Percentiles rank a stretch among this genome's conserved stretches.
These are phyloP conservation scores for Peromyscus eremicus DNA, from an alignment of 2,797 vertebrate genomes.

Conservation along the genomic window DNA sequence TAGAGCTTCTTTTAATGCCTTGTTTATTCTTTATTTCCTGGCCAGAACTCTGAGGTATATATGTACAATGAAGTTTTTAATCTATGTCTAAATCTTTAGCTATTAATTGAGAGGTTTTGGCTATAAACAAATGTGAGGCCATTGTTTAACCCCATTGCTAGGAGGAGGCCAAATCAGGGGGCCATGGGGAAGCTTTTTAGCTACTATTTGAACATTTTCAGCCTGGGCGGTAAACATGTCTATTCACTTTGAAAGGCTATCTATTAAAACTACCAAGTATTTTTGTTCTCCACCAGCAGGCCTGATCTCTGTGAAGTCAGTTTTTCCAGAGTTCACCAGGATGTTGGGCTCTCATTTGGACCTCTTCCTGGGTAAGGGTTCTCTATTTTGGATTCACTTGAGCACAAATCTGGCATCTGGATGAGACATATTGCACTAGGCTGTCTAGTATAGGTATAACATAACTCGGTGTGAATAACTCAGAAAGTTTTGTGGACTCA, in stretches of 20 bases:
- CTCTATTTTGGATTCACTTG: neutral
- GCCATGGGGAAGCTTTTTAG: neutral
- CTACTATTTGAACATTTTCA: neutral
- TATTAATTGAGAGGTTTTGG: neutral
- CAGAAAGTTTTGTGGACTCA: neutral
- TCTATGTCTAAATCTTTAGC: neutral
- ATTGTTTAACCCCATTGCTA: neutral
- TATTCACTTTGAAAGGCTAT: neutral
- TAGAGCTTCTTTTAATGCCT: neutral
- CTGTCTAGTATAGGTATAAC: neutral
- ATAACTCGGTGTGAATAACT: neutral
- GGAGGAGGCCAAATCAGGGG: neutral
- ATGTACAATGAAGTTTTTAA: neutral
- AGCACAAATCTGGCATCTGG: neutral
- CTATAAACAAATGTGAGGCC: neutral
- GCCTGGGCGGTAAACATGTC: neutral
- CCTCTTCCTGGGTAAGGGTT: neutral
- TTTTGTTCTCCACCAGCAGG: neutral
- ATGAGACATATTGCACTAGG: neutral
- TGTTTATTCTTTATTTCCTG: neutral
- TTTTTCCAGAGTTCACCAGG: neutral
- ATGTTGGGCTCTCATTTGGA: neutral
- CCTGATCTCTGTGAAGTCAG: neutral
- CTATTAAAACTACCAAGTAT: neutral
- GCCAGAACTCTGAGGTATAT: neutral